These are phyloP conservation scores for Ostrea edulis DNA, from an alignment of 1,140 invertebrate species.

Conservation along the genomic window DNA sequence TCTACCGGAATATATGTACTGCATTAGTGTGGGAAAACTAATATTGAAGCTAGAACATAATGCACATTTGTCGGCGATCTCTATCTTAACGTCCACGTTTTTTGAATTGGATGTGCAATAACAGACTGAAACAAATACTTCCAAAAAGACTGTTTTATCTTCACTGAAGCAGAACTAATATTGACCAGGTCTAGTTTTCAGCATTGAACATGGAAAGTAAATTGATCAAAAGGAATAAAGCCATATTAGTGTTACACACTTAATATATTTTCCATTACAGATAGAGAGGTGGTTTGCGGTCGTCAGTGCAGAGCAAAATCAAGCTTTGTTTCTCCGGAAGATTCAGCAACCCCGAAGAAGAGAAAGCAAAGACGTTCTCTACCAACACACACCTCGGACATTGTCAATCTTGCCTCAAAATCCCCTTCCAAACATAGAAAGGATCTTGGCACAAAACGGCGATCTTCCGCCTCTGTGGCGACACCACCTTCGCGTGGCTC, in stretches of 20 bases:
- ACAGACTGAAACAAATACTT: background rate
- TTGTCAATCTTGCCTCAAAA: background rate
- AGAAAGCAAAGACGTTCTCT: background rate
- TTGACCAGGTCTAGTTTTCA: background rate
- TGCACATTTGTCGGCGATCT: background rate
- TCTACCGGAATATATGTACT: background rate
- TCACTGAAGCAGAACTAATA: background rate
- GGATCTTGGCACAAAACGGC: background rate
- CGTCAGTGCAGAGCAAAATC: background rate
- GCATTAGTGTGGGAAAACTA: background rate
- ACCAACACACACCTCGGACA: background rate
- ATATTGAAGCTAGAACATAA: background rate
- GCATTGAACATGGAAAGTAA: conserved; percentile 1
- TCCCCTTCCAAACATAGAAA: background rate
- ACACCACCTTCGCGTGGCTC: background rate
- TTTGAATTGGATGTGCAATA: background rate
- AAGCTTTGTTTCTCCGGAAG: background rate
- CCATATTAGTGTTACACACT: background rate
- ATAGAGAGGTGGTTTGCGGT: background rate
- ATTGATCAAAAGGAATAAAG: background rate
- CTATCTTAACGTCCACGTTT: background rate
- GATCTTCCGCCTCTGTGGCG: background rate
- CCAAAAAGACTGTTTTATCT: background rate
- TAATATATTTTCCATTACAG: background rate
- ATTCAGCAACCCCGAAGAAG: background rate